Evolutionary conservation across 2,113 vertebrate species (phyloP).

Genomic region (Oreamnos americanus): DNA sequence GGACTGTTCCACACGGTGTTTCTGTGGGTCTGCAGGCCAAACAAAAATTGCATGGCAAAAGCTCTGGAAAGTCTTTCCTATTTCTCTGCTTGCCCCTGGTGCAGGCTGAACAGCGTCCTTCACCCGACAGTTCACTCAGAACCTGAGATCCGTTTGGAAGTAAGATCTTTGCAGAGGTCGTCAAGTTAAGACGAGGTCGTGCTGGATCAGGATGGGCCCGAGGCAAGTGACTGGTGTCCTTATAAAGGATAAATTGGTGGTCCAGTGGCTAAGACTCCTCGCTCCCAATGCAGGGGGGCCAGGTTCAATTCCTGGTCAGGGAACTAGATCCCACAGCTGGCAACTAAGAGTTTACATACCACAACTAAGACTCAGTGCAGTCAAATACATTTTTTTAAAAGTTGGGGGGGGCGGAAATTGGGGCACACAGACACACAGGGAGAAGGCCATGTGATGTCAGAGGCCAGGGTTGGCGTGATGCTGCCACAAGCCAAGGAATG

Average conservation of each 20-base stretch:
- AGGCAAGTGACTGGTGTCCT: neutral
- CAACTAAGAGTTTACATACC: neutral
- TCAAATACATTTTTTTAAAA: neutral
- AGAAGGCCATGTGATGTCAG: neutral
- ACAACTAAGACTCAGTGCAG: neutral
- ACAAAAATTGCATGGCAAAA: neutral
- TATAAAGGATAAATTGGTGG: neutral
- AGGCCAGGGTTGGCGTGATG: neutral
- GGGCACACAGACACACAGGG: neutral
- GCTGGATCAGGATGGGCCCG: neutral
- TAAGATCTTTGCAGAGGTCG: neutral
- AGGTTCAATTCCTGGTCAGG: neutral
- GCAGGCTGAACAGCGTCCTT: neutral
- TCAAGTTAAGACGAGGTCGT: neutral
- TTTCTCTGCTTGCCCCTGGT: neutral
- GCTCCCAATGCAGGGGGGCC: neutral
- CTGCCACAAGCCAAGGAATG: neutral
- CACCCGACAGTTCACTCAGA: neutral
- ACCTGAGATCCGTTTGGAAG: neutral
- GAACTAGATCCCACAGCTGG: neutral
- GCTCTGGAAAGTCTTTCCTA: neutral
- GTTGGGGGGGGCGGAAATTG: rapidly evolving
- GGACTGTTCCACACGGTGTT: rapidly evolving
- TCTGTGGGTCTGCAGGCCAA: neutral
- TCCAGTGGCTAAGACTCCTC: neutral